Percentiles rank a stretch among this genome's conserved stretches.
phyloP scores from a whole-genome alignment of 2,888 invertebrate genomes.

The Thelaira solivaga region DNA sequence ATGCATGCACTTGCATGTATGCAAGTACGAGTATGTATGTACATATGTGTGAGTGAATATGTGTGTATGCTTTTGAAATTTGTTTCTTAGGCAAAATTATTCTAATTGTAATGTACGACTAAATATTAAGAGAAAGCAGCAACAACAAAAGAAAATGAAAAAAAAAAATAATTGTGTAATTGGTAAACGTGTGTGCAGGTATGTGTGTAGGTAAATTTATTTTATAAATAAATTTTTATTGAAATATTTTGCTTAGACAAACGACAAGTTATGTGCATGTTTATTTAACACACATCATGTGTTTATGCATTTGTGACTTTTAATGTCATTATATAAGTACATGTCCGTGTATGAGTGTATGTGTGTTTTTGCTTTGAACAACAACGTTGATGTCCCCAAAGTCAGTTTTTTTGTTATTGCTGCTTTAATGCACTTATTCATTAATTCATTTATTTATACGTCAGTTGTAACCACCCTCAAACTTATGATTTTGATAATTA shows the following conservation, averaged over 20 bases:
- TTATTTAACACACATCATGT: constrained; percentile 10
- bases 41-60: neutral
- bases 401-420: constrained; percentile 9
- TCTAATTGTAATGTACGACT: constrained; percentile 15
- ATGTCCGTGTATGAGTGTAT: neutral
- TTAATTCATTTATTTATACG: constrained; percentile 26
- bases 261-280: constrained; percentile 25
- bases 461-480: constrained; percentile 47
- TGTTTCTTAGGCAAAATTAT: constrained; percentile 43
- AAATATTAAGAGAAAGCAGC: neutral
- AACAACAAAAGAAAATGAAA: neutral
- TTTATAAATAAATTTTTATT: constrained; percentile 6
- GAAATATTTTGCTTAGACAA: constrained; percentile 14
- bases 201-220: neutral
- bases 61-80: neutral
- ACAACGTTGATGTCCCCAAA: constrained; percentile 1
- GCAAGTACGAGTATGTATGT: neutral
- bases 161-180: constrained; percentile 6
- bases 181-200: neutral
- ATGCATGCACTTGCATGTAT: neutral
- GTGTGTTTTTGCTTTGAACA: neutral
- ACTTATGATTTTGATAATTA: constrained; percentile 33
- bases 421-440: constrained; percentile 39
- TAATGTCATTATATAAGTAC: neutral
- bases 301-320: neutral